Evolutionary conservation across 2,888 invertebrate species (phyloP), one percentile per base, ranked within the genome.

Genomic region (Dynastes grantii): DNA sequence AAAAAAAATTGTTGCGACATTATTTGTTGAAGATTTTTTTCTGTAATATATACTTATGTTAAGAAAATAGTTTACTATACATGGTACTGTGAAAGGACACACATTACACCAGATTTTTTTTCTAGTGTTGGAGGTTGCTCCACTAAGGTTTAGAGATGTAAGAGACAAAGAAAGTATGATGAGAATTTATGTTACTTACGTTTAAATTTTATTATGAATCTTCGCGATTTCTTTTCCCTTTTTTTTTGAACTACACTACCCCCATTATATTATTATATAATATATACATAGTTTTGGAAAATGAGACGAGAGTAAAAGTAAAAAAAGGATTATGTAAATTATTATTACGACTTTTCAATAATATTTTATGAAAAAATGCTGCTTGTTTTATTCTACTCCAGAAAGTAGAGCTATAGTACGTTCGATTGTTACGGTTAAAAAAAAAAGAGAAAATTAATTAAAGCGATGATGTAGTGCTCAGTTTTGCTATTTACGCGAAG

Each of bases 331-430:
- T 61, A 37, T 79, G 79, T 79, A 79, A 79, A 79, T 79, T 79
- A 79, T 79, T 79, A 79, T 75, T 79, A 79, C 77, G 65, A 76
- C 75, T 79, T 79, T 79, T 79, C 77, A 79, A 79, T 79, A 79
- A 79, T 79, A 79, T 79, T 79, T 79, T 79, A 77, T 68, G 77
- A 77, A 77, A 77, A 68, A 29, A 53, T 58, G 5, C 16, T 32
- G 61, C 6, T 63, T 63, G 27, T 63, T 63, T 63, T 55, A 73
- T 37, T 29, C 8, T 9, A 55, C 5, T 6, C n/a, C 55, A 8
- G 5, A 37, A 37, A 37, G 32, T 37, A 37, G 22, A 22, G 22
- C 22, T 22, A 22, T 22, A 22, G 22, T 22, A 22, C 22, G 22
- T 22, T 22, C 22, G 22, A 37, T 37, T 5, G 22, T 22, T 22